Evolutionary conservation across 53 echinoderm and acorn worm genomes (phyloP), one percentile per base, ranked within the genome.

Genomic region (Actinopyga echinites): DNA sequence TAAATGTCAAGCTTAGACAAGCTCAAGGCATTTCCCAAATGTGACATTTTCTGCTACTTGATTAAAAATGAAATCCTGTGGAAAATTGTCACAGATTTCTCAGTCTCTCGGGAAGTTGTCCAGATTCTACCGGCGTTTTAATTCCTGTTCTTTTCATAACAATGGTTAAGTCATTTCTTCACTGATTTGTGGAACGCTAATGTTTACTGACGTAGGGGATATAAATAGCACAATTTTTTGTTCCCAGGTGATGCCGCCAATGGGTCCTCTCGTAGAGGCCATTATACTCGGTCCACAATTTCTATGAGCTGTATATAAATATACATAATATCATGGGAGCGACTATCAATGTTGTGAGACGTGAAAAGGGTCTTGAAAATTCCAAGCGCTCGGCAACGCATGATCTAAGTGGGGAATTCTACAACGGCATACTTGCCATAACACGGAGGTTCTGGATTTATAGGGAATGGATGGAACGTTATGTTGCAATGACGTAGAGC

Each of bases 11-110:
- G 49, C 15, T 49, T 49, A 49, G 49, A 49, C 49, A 49, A 49
- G 49, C 49, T 49, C 49, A 49, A 49, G 49, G 49, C 49, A 49
- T 49, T 49, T 49, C 49, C 49, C 17, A 12, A 23, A 42, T 71
- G 43, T 71, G 71, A 71, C 71, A 44, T 45, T 25, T 45, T 43
- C 24, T 21, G 40, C 6, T 42, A 71, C 42, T 34, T 71, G 71
- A 71, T 71, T 71, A 71, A 71, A 71, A 38, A n/a, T 45, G 71
- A 71, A 71, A 71, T 71, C 42, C 71, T 71, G 71, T 42, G 71
- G 71, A 34, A 71, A 71, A 71, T 71, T 71, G 71, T 40, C 71
- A 71, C 71, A 40, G 71, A 71, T 71, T 71, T 71, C 44, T 38
- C 0, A 19, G 71, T 71, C 71, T 42, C 71, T 22, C 13, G 71